These are phyloP conservation scores for Parambassis ranga DNA, from an alignment of 2,797 vertebrate species.

Conservation along the genomic window DNA sequence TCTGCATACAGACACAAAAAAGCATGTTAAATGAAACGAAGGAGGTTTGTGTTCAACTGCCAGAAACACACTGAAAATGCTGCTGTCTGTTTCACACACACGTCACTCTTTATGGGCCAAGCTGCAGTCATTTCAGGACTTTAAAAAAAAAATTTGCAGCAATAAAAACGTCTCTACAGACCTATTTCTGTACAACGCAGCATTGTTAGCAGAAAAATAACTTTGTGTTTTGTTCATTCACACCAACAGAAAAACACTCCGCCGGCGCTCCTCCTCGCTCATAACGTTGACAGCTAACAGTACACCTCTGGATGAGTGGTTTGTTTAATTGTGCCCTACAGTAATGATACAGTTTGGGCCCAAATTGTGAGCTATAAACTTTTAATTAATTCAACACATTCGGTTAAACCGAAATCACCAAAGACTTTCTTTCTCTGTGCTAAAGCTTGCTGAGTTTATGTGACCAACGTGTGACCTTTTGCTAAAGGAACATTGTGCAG, in stretches of 20 bases:
- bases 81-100: neutral
- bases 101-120: neutral
- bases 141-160: neutral
- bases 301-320: conserved; percentile 21
- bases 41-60: neutral
- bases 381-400: conserved; percentile 33
- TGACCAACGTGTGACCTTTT: neutral
- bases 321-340: conserved; percentile 18
- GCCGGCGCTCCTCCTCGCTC: conserved; percentile 11
- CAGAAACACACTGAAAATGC: conserved; percentile 2
- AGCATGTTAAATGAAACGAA: conserved; percentile 6
- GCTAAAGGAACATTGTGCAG: neutral
- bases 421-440: neutral
- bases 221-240: neutral
- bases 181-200: neutral
- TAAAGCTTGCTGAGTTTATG: conserved; percentile 4
- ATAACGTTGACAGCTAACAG: conserved; percentile 28
- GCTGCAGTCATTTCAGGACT: neutral
- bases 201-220: conserved; percentile 1
- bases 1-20: conserved; percentile 45
- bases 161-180: neutral
- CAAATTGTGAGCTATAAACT: conserved; percentile 21
- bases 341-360: conserved; percentile 7
- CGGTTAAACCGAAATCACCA: conserved; percentile 27
- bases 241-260: neutral